Evolutionary conservation across 2,797 vertebrate species (phyloP).

Genomic region (Nasua narica): DNA sequence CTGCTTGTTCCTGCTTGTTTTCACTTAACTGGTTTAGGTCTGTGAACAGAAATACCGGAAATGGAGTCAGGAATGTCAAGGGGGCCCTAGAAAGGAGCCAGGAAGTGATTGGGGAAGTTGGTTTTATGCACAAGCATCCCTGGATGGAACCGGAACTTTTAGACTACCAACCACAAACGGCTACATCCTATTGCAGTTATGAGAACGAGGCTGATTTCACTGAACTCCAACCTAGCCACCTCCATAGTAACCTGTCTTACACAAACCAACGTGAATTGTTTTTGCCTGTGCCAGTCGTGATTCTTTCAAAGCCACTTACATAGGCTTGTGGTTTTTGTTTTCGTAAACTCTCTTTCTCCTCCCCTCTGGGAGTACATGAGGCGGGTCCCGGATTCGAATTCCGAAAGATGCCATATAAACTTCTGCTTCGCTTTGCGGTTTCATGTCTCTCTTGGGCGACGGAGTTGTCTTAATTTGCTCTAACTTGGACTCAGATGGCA

Average conservation of each 20-base stretch:
- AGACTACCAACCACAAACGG: not conserved
- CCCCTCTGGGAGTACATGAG: not conserved
- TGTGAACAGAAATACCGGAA: not conserved
- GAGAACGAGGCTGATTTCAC: not conserved
- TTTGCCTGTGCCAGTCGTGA: not conserved
- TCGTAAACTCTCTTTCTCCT: not conserved
- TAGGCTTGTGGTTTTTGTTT: not conserved
- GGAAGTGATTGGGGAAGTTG: not conserved
- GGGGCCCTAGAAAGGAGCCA: not conserved
- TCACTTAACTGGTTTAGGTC: not conserved
- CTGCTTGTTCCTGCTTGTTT: not conserved
- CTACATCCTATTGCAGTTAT: not conserved
- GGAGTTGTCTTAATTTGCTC: not conserved
- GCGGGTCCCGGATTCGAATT: not conserved
- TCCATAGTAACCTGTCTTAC: not conserved
- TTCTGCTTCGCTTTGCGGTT: not conserved
- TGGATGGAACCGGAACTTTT: not conserved
- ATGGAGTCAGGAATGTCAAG: not conserved
- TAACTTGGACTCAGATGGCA: not conserved
- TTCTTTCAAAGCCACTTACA: not conserved
- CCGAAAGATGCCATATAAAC: not conserved
- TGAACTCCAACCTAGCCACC: not conserved
- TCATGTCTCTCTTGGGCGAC: not conserved
- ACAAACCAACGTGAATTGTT: not conserved
- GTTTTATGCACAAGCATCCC: not conserved